Base-by-base conservation (phyloP, 2,888 invertebrate species). In the Dexiosoma caninum region DNA sequence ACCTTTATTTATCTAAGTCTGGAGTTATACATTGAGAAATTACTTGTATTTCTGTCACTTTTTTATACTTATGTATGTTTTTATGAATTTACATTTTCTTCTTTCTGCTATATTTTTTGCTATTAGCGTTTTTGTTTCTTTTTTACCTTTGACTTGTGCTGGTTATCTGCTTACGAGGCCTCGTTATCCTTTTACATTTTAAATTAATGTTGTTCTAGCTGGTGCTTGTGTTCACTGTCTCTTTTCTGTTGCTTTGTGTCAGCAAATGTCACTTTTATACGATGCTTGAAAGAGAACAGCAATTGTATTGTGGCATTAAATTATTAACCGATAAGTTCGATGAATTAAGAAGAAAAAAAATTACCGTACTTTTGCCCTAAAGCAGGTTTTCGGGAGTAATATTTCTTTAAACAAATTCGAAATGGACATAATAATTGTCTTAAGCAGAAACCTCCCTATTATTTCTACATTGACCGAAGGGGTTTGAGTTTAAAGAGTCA, bases 171-270 rank as follows among this genome's bases (percentile, higher is more conserved):
- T 23, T 57, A 35, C 55, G 64, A 74, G 55, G 40, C 46, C 57
- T 66, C 30, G 76, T 74, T 67, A 74, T 74, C 67, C 74, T 76
- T 51, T 70, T 70, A 70, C 67, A 81, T 72, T 69, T 71, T 57
- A 62, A 72, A 78, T 72, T 74, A 16, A 46, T 59, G 32, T 55
- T 55, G 19, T 67, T 59, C 42, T 35, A 42, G 51, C 23, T 46
- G 55, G 44, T 64, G 23, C 44, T 55, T 44, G 14, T 37, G 27
- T 55, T 55, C 19, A n/a, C 4, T 71, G 37, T 49, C 44, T 59
- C 14, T 23, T 21, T 21, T 1, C 7, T 51, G 27, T 14, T 51
- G 16, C 23, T 62, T 27, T 8, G 23, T 42, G 62, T 70, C 46
- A 49, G 59, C 59, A 42, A 67, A 55, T 67, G 53, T 67, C 40